Evolutionary conservation across 1,140 invertebrate species (phyloP), one percentile per base, ranked within the genome.

Genomic region (Globodera rostochiensis): DNA sequence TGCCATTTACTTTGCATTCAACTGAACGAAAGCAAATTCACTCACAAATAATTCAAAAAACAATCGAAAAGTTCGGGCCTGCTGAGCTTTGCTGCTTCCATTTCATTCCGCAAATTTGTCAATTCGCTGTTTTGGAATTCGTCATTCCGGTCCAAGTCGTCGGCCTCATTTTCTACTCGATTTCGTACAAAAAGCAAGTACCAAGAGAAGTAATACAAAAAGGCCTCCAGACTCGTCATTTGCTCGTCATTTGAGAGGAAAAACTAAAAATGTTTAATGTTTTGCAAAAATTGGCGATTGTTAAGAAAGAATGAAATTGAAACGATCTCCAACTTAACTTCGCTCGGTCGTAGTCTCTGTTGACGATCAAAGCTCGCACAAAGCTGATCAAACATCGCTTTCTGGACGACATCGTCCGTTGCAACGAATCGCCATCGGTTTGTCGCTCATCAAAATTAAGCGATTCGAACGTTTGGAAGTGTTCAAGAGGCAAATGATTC

Each of bases 161-260:
- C 85, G 6, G 69, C 70, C 15, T 84, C 85, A 19, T 46, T 69
- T 80, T 85, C 84, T 9, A 74, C 47, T 11, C 80, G 64, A 49
- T 74, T 73, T 74, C 81, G 83, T n/a, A 86, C 50, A 13, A 74
- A 85, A 9, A 85, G 86, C 85, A 85, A 82, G 46, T 85, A 85
- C 85, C 84, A 87, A 45, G 84, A 85, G 80, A 87, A 85, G 75
- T 86, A 85, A 46, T 70, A 87, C 19, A 85, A 49, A 79, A 85
- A 85, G 6, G 77, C 64, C 60, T 85, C 84, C 21, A 87, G 66
- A 78, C 77, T 45, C 25, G 66, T 25, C 46, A 49, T 69, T 69
- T 69, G 47, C 19, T 70, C 70, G n/a, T 25, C 13, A n/a, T 70
- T 78, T 49, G 77, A 64, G 8, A 78, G 13, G 64, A 78, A 78